Evolutionary conservation across 92 coral and sea anemone species (phyloP).

Genomic region (Porites rus): DNA sequence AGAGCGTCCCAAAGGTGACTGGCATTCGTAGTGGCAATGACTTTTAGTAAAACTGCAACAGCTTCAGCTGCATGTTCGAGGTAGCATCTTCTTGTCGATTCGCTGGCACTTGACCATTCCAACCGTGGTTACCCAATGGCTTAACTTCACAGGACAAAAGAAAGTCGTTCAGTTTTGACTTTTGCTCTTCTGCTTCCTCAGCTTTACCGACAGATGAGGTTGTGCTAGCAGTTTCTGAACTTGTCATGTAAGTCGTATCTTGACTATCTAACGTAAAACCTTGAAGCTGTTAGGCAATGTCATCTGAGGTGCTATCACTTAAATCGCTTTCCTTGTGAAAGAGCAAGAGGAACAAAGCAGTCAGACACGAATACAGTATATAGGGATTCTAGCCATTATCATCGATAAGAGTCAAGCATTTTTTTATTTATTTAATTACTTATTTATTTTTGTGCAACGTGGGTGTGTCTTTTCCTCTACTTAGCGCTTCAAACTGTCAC

Average conservation of each 20-base stretch:
- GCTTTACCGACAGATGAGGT: slow-evolving; percentile 30
- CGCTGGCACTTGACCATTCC: slow-evolving; percentile 51
- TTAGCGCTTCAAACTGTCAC: too few species aligned
- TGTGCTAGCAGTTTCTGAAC: slow-evolving; percentile 26
- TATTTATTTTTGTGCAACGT: too few species aligned
- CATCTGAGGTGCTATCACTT: slow-evolving; percentile 27
- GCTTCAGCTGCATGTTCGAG: slow-evolving; percentile 26
- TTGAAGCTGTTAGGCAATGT: slow-evolving; percentile 1
- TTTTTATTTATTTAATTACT: too few species aligned
- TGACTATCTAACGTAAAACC: not conserved
- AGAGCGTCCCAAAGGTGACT: slow-evolving; percentile 41
- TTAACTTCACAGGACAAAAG: slow-evolving; percentile 3
- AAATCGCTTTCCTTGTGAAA: slow-evolving; percentile 20
- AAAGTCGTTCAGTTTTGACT: slow-evolving; percentile 22
- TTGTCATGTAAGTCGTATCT: not conserved
- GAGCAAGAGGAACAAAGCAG: not conserved
- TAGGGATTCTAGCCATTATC: not conserved
- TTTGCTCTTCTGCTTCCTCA: slow-evolving; percentile 19
- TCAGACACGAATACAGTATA: not conserved
- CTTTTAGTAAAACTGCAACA: slow-evolving; percentile 17
- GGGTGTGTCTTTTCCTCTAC: too few species aligned
- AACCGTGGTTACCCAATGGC: slow-evolving; percentile 37
- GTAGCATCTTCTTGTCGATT: slow-evolving; percentile 30
- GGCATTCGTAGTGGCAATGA: slow-evolving; percentile 27
- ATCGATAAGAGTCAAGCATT: not conserved